These are phyloP conservation scores for Pangasius djambal DNA, from an alignment of 2,797 vertebrate species.

Conservation along the genomic window DNA sequence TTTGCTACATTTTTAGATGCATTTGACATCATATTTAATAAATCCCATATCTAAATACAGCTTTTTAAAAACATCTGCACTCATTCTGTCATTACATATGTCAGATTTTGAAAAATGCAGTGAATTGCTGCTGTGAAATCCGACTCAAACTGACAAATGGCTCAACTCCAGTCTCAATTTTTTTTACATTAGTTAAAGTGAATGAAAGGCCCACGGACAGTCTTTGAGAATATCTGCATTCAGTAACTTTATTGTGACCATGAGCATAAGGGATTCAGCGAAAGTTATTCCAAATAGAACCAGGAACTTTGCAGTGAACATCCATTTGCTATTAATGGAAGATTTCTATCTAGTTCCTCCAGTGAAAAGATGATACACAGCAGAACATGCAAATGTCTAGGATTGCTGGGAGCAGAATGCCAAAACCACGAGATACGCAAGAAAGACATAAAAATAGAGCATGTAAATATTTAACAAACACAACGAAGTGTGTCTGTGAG, in stretches of 20 bases:
- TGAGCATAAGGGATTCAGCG: conserved; percentile 28
- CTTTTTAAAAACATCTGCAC: conserved; percentile 6
- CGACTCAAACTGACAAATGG: conserved; percentile 1
- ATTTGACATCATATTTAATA: background rate
- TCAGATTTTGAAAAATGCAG: conserved; percentile 9
- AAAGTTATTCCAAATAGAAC: conserved; percentile 2
- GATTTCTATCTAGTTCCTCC: background rate
- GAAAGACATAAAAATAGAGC: background rate
- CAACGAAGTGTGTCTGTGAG: background rate
- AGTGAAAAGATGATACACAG: conserved; percentile 3
- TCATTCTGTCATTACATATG: background rate
- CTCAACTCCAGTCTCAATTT: conserved; percentile 25
- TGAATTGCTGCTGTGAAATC: conserved; percentile 23
- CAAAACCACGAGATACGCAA: background rate
- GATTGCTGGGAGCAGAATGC: background rate
- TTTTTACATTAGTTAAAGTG: conserved; percentile 16
- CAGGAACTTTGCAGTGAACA: background rate
- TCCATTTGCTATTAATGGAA: background rate
- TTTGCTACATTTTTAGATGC: background rate
- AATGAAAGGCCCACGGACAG: conserved; percentile 28
- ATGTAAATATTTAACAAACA: background rate
- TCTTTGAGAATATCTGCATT: conserved; percentile 23
- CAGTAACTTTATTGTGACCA: conserved; percentile 4
- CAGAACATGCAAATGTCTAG: background rate
- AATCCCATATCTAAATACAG: background rate